These are phyloP conservation scores for Macrosiphum euphorbiae DNA, from an alignment of 2,888 invertebrate species.

Conservation along the genomic window DNA sequence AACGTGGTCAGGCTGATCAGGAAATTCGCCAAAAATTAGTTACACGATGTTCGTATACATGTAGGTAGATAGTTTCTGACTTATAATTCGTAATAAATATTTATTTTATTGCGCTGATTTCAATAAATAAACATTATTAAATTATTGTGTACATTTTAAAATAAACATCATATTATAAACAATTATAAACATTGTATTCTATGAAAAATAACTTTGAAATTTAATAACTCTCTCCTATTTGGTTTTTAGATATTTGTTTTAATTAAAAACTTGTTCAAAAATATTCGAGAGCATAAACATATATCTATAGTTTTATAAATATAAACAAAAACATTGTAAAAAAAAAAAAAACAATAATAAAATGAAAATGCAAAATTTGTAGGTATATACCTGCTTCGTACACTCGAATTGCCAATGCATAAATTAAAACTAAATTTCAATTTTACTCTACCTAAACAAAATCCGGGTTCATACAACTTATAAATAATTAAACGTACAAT, in stretches of 20 bases:
- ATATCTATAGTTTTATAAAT: background rate
- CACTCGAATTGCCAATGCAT: background rate
- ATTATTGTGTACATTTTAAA: background rate
- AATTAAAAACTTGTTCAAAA: background rate
- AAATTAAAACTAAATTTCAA: background rate
- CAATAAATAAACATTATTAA: background rate
- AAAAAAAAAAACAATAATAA: background rate
- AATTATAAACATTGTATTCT: background rate
- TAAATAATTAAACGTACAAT: background rate
- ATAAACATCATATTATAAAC: background rate
- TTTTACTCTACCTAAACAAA: background rate
- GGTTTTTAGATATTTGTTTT: background rate
- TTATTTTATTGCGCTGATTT: background rate
- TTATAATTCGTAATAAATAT: background rate
- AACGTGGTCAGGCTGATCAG: background rate
- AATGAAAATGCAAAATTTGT: background rate
- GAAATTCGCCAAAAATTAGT: background rate
- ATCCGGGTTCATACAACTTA: background rate
- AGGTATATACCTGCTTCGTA: background rate
- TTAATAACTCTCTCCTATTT: background rate
- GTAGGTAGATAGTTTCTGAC: too few species aligned
- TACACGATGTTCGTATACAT: background rate
- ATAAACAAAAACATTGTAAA: background rate
- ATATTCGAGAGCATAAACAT: background rate
- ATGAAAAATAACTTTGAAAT: background rate